Base-by-base conservation (phyloP, 2,113 vertebrate genomes). In the Danio rerio region DNA sequence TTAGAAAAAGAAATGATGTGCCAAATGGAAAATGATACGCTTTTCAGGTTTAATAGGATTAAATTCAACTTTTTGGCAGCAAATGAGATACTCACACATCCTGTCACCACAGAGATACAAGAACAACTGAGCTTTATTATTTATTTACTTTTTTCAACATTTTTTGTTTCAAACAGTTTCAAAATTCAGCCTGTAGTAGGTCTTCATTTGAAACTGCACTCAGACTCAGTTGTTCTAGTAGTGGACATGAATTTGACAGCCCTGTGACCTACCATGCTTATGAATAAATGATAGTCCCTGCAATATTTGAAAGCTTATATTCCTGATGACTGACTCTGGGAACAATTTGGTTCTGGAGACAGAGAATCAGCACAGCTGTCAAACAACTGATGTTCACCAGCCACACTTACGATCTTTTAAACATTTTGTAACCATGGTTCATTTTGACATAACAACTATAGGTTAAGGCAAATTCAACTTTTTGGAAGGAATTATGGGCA, bases 261-360 rank as follows among this genome's bases (percentile, higher is more conserved):
- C 50, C 43, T 85, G 31, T 52, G 8, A 96, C 97, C 90, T 96
- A 99, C 98, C 98, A 18, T 99, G 95, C 90, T 98, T 99, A 91
- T 99, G 98, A 93, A 99, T 97, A 94, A 98, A 99, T 47, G 97
- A 96, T 90, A 99, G 92, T 73, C 98, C 98, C 93, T 99, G 98
- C 85, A 99, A 89, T 93, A 99, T 98, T 87, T 99, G 98, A 95
- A 97, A 99, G 95, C 96, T 96, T 93, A 99, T 98, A 91, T 99
- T 99, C 94, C 98, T 96, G 94, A 98, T 95, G 92, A 95, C 96
- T 89, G 98, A 98, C 86, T 99, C 98, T 0, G 98, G 96, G 86
- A 99, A 98, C 92, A 98, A 92, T 90, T 96, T 99, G 94, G 92
- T 98, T 96, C 98, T 99, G 96, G 42, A 93, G 93, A 49, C 94